Evolutionary conservation across 2,888 invertebrate genomes (phyloP).

Genomic region (Luperina testacea): DNA sequence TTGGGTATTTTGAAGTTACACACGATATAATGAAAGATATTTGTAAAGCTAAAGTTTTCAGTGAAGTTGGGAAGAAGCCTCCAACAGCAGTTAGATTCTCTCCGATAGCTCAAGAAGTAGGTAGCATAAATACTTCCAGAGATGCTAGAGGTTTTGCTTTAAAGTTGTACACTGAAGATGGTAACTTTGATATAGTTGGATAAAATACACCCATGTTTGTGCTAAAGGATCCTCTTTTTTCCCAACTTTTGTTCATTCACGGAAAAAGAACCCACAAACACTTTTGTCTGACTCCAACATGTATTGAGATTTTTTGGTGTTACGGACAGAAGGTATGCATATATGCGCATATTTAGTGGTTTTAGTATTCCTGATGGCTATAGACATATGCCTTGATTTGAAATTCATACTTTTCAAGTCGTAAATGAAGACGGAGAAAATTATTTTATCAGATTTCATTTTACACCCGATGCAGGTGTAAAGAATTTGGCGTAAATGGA

Average conservation of each 20-base stretch:
- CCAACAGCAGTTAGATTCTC: slow-evolving; percentile 94
- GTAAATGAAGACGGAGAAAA: slow-evolving; percentile 92
- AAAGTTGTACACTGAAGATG: slow-evolving; percentile 97
- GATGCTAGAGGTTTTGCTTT: slow-evolving; percentile 97
- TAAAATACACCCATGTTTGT: slow-evolving; percentile 97
- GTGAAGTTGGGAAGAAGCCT: slow-evolving; percentile 93
- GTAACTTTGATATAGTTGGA: slow-evolving; percentile 97
- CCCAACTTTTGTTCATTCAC: slow-evolving; percentile 97
- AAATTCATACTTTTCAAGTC: slow-evolving; percentile 96
- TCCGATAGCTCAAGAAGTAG: slow-evolving; percentile 94
- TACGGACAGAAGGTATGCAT: slow-evolving; percentile 95
- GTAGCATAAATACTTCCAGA: slow-evolving; percentile 95
- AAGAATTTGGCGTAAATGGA: slow-evolving; percentile 92
- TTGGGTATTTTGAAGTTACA: slow-evolving; percentile 95
- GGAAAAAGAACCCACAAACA: slow-evolving; percentile 96
- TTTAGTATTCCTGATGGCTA: slow-evolving; percentile 97
- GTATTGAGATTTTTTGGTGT: slow-evolving; percentile 97
- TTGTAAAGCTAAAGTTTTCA: slow-evolving; percentile 93
- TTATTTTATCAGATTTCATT: slow-evolving; percentile 96
- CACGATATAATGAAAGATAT: slow-evolving; percentile 93
- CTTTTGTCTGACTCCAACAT: slow-evolving; percentile 95
- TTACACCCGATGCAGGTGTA: slow-evolving; percentile 96
- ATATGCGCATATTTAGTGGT: slow-evolving; percentile 95
- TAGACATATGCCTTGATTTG: slow-evolving; percentile 97
- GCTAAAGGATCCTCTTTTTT: slow-evolving; percentile 95